Base-by-base conservation (phyloP, 2,113 vertebrate genomes). In the Salvelinus fontinalis region DNA sequence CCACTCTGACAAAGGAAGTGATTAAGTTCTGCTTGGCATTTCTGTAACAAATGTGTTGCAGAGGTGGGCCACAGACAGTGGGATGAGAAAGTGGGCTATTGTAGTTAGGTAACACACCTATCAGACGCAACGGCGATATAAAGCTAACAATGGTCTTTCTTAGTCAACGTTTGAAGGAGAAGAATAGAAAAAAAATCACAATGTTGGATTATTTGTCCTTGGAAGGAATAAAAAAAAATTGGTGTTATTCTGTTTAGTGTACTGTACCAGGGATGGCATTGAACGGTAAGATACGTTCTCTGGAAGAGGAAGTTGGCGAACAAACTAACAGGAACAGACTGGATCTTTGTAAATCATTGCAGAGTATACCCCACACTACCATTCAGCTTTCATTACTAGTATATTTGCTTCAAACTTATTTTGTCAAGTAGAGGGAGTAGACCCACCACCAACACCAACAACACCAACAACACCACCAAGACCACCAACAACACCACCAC, bases 1-100 rank as follows among this genome's bases (percentile, higher is more conserved):
- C 78, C 74, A 73, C 85, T 87, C 87, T 88, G 84, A 89, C 88
- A 90, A 92, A 89, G 85, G 82, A 89, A 87, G 86, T 90, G 89
- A 93, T 93, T 92, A 89, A 92, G 85, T 77, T 88, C 83, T 81
- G 73, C 70, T 77, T 82, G 82, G 83, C 80, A 81, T 86, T 89
- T 88, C 54, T 54, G 75, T 85, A 82, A 80, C 80, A 67, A 78
- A 84, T 74, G 16, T 78, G 67, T 84, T 87, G 76, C 80, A 80
- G 81, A 75, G 76, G 12, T 18, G 14, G 16, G 82, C 79, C 77
- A 77, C 82, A 81, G 78, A 83, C 85, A 87, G 85, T 89, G 87
- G 85, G 81, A 71, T 0, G 72, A 69, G 83, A 87, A 83, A 62
- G 85, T 83, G 83, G 73, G 13, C 12, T 18, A 87, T 87, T 85